A percentile compares a stretch with the other conserved stretches of the same genome.
phyloP scores from a whole-genome alignment of 2,797 vertebrate genomes.

The Petrocephalus sullivani region DNA sequence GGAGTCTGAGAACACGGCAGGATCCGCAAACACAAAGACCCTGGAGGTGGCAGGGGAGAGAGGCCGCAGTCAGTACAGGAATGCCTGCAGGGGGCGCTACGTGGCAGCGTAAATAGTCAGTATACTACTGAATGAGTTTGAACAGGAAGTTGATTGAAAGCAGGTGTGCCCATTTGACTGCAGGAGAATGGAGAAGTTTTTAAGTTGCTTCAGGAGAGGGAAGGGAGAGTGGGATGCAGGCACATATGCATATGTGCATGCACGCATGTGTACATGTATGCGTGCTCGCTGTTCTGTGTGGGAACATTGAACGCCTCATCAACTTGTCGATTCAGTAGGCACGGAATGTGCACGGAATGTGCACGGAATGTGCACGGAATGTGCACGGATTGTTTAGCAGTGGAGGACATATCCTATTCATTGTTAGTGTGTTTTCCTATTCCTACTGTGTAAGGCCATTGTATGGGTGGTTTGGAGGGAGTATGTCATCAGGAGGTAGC shows the following conservation, averaged over 20 bases:
- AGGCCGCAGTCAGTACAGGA: not conserved
- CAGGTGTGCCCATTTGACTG: not conserved
- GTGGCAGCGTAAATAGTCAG: not conserved
- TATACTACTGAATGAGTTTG: not conserved
- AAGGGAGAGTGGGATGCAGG: not conserved
- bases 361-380: too few species aligned
- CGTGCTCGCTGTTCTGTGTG: not conserved
- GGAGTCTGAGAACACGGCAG: slow-evolving; percentile 66
- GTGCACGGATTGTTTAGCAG: not conserved
- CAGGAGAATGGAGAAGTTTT: not conserved
- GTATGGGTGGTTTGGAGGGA: not conserved
- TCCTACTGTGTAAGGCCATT: not conserved
- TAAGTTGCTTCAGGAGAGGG: not conserved
- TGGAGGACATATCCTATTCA: not conserved
- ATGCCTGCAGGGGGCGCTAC: not conserved
- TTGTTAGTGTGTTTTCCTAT: not conserved
- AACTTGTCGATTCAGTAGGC: not conserved
- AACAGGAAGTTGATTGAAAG: not conserved
- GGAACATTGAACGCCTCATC: not conserved
- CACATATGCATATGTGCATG: not conserved
- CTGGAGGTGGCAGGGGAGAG: slow-evolving; percentile 42
- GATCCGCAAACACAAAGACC: slow-evolving; percentile 80
- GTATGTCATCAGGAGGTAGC: not conserved
- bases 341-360: too few species aligned
- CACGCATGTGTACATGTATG: not conserved